Conservation (phyloP, 2,113 vertebrate genomes). For the Pelobates fuscus region DNA sequence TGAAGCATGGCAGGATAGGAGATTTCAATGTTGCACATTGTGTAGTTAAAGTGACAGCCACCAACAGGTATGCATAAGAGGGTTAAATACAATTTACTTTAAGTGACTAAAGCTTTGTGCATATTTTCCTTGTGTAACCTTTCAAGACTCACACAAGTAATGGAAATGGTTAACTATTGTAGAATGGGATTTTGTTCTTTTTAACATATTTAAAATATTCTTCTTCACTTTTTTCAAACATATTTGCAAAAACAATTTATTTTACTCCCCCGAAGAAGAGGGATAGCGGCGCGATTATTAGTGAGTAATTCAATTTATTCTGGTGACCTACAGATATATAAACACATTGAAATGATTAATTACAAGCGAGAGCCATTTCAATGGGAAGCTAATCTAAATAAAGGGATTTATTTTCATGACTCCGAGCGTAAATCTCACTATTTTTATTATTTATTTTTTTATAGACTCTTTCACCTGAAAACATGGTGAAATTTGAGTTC, state of each 20-base stretch:
- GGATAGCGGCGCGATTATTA: conserved; percentile 62
- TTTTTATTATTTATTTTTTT: conserved; percentile 44
- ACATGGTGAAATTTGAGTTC: conserved; percentile 33
- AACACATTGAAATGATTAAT: conserved; percentile 68
- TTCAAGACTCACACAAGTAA: not conserved
- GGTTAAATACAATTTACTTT: too few relatives aligned
- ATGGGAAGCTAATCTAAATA: conserved; percentile 68
- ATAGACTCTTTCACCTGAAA: conserved; percentile 59
- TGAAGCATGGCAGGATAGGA: too few relatives aligned
- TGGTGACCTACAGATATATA: conserved; percentile 65
- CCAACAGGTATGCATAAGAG: too few relatives aligned
- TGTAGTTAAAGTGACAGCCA: too few relatives aligned
- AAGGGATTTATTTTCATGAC: conserved; percentile 67
- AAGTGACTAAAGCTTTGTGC: too few relatives aligned
- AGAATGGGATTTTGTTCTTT: conserved; percentile 3
- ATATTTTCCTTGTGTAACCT: too few relatives aligned
- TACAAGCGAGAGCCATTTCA: conserved; percentile 62
- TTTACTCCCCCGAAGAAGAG: conserved; percentile 64
- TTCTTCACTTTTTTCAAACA: conserved; percentile 10
- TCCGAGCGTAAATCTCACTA: conserved; percentile 62
- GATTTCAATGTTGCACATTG: too few relatives aligned
- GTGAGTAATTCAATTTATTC: conserved; percentile 70
- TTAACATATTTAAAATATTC: not conserved
- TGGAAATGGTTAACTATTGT: not conserved
- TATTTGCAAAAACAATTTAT: conserved; percentile 57